Base-by-base conservation (phyloP, 2,797 vertebrate genomes). In the Decapterus maruadsi region DNA sequence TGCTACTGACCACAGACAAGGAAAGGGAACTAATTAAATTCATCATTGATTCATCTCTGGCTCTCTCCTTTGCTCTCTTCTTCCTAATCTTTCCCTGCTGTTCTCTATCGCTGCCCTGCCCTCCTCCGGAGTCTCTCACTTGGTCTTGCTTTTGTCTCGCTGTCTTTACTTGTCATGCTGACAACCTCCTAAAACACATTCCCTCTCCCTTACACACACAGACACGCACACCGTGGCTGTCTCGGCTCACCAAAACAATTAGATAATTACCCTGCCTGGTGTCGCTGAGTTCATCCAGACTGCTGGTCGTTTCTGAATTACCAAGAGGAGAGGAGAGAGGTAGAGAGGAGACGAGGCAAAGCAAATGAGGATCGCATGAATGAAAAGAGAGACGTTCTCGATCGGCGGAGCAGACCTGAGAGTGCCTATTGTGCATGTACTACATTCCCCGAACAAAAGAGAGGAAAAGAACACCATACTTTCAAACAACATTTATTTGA, bases 261-360 rank as follows among this genome's bases (percentile, higher is more conserved):
- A 69, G 71, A 74, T 87, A 87, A 90, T 84, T 81, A 80, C 81
- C 72, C 62, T 34, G 69, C 72, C 58, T 51, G 11, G 80, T 82
- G 83, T 86, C 36, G 20, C 22, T 13, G 75, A 71, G 82, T 89
- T 87, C 80, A 72, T 70, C 81, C 58, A 57, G 50, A 56, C 75
- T 61, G 63, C 69, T 78, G 56, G 64, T 73, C 68, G 86, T 78
- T 64, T 60, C 50, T 75, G 72, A 71, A 78, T 74, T 50, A 72
- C 48, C 31, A 45, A 71, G 29, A 51, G 19, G 51, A 50, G 31
- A 68, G 57, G 54, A n/a, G 55, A 20, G 46, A 73, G 36, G 22
- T 10, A 34, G 58, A 60, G 29, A 29, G 16, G 40, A 19, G 45
- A 19, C 5, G 31, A 45, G 55, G 9, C 10, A 14, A 14, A 55